Percentiles rank a stretch among this genome's conserved stretches.
phyloP scores from a whole-genome alignment of 2,797 vertebrate species.

The Coranthus polyacanthus region DNA sequence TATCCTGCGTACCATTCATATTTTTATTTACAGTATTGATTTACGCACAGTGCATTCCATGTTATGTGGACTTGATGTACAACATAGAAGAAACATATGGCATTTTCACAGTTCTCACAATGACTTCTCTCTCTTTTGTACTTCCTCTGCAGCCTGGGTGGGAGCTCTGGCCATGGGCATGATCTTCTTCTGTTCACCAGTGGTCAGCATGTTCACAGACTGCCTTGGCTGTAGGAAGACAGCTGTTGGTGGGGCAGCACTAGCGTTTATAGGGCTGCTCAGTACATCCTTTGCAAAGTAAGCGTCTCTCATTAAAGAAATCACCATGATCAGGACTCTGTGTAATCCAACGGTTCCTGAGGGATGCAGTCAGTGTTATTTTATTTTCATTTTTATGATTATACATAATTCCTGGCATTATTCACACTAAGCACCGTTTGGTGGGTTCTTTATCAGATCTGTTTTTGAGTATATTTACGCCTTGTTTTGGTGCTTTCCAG shows the following conservation, averaged over 20 bases:
- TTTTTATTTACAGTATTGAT: background rate
- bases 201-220: slow-evolving; percentile 99
- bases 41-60: slow-evolving; percentile 10
- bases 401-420: too few relatives aligned
- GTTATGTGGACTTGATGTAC: background rate
- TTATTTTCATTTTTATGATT: too few relatives aligned
- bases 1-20: background rate
- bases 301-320: slow-evolving; percentile 49
- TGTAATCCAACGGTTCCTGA: too few relatives aligned
- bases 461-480: background rate
- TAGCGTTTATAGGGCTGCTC: slow-evolving; percentile 96
- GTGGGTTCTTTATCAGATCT: too few relatives aligned
- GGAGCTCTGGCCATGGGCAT: slow-evolving; percentile 97
- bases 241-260: slow-evolving; percentile 89
- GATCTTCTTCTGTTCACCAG: slow-evolving; percentile 98
- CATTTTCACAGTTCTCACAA: slow-evolving; percentile 12
- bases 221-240: slow-evolving; percentile 95
- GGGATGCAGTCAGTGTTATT: too few relatives aligned
- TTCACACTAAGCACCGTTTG: too few relatives aligned
- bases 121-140: slow-evolving; percentile 32
- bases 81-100: background rate
- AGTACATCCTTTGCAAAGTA: slow-evolving; percentile 97
- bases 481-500: background rate
- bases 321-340: background rate
- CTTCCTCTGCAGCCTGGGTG: slow-evolving; percentile 89